Evolutionary conservation across 1,140 invertebrate genomes (phyloP).

Genomic region (Drosophila busckii): DNA sequence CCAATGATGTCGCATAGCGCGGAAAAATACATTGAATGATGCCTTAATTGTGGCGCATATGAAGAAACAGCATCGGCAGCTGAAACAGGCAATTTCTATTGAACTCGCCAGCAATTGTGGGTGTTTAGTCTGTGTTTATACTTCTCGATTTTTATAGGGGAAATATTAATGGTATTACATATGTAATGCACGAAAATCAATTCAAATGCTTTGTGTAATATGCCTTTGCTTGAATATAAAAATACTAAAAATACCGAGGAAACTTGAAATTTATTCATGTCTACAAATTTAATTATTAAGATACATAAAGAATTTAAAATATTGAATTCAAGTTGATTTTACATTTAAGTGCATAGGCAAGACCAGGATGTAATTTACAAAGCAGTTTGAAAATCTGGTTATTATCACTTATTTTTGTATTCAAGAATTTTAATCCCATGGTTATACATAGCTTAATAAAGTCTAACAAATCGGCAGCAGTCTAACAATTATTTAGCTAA

Average conservation of each 20-base stretch:
- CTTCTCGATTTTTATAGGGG: constrained; percentile 3
- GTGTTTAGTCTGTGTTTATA: constrained; percentile 48
- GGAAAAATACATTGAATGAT: constrained; percentile 60
- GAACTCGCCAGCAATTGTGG: constrained; percentile 53
- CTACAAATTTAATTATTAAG: too few relatives aligned
- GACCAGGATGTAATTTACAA: too few relatives aligned
- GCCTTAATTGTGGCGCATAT: constrained; percentile 64
- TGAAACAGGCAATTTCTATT: constrained; percentile 44
- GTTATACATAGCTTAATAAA: too few relatives aligned
- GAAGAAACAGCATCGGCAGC: constrained; percentile 39
- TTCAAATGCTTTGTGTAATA: not conserved
- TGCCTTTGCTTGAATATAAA: not conserved
- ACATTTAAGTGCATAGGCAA: too few relatives aligned
- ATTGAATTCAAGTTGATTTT: too few relatives aligned
- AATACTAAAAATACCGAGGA: too few relatives aligned
- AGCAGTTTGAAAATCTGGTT: too few relatives aligned
- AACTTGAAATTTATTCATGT: not conserved
- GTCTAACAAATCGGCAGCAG: too few relatives aligned
- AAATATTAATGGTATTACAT: constrained; percentile 19
- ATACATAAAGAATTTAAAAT: too few relatives aligned
- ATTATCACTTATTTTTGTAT: too few relatives aligned
- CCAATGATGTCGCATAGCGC: constrained; percentile 14
- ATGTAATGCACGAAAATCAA: constrained; percentile 29
- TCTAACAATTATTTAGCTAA: too few relatives aligned
- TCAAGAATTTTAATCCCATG: too few relatives aligned